These are phyloP conservation scores for Caloenas nicobarica DNA, from an alignment of 2,113 vertebrate species.

Conservation along the genomic window DNA sequence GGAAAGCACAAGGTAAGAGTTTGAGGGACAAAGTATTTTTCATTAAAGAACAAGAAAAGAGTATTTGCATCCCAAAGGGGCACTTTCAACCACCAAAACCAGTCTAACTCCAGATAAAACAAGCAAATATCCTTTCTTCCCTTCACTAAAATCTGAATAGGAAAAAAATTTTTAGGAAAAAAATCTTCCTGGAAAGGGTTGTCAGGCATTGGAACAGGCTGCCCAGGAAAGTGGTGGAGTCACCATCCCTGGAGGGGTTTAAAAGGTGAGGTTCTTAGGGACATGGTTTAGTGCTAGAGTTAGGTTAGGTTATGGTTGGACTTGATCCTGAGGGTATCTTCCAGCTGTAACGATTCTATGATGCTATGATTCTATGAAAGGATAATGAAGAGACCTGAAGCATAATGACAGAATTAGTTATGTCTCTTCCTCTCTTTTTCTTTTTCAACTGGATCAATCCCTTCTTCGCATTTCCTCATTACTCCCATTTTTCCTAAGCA, in stretches of 20 bases:
- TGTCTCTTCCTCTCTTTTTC: neutral
- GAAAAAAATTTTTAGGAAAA: too few species aligned
- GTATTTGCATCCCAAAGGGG: neutral
- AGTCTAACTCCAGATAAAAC: neutral
- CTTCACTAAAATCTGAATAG: neutral
- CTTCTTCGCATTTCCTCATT: neutral
- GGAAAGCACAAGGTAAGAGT: neutral
- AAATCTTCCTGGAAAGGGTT: too few species aligned
- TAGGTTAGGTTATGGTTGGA: too few species aligned
- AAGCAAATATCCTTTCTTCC: neutral
- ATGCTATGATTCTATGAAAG: neutral
- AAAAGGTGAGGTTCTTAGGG: too few species aligned
- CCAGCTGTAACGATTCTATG: too few species aligned
- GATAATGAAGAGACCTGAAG: neutral
- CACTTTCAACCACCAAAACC: neutral
- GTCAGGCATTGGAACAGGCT: too few species aligned
- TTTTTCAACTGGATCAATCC: neutral
- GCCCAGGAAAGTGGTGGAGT: too few species aligned
- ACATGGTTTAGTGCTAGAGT: too few species aligned
- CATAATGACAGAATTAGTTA: neutral
- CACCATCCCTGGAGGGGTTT: too few species aligned
- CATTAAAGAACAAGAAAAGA: neutral
- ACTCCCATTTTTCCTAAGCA: neutral
- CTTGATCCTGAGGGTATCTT: too few species aligned
- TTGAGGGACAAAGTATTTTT: neutral